These are phyloP conservation scores for Akabosia matsudoensis DNA, from an alignment of 1,140 invertebrate species.

Conservation along the genomic window DNA sequence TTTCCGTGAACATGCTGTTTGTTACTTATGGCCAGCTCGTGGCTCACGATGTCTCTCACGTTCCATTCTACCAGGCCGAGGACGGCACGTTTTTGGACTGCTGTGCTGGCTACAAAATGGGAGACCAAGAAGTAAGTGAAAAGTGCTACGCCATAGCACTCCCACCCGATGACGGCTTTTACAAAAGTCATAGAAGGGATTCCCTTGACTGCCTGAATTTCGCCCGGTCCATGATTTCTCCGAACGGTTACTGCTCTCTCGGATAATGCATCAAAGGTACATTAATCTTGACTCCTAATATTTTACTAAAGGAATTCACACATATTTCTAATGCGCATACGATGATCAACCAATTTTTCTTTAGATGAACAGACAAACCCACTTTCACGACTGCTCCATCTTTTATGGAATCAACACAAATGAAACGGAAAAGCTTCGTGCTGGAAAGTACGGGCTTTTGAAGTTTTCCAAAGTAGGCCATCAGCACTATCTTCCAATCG, in stretches of 20 bases:
- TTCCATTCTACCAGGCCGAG: conserved; percentile 46
- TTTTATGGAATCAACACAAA: conserved; percentile 48
- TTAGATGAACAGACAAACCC: conserved; percentile 44
- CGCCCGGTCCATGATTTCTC: conserved; percentile 50
- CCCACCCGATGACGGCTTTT: conserved; percentile 54
- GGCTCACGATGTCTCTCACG: conserved; percentile 47
- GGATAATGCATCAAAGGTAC: conserved; percentile 50
- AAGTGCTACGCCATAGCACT: conserved; percentile 59
- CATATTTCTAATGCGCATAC: background rate
- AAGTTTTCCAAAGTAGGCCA: conserved; percentile 42
- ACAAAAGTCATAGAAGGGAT: conserved; percentile 47
- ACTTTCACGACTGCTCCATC: conserved; percentile 45
- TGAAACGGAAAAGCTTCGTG: conserved; percentile 48
- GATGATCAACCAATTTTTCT: background rate
- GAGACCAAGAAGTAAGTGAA: conserved; percentile 49
- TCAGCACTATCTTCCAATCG: conserved; percentile 36
- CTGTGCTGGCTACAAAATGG: conserved; percentile 47
- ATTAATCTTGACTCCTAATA: background rate
- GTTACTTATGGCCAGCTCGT: conserved; percentile 48
- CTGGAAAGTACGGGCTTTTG: conserved; percentile 48
- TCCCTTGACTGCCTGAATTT: conserved; percentile 51
- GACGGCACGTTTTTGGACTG: conserved; percentile 49
- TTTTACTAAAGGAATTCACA: background rate
- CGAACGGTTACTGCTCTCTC: conserved; percentile 51
- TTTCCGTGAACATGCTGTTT: conserved; percentile 40